Evolutionary conservation across 2,797 vertebrate species (phyloP), one percentile per base, ranked within the genome.

Genomic region (Oryzias sinensis): DNA sequence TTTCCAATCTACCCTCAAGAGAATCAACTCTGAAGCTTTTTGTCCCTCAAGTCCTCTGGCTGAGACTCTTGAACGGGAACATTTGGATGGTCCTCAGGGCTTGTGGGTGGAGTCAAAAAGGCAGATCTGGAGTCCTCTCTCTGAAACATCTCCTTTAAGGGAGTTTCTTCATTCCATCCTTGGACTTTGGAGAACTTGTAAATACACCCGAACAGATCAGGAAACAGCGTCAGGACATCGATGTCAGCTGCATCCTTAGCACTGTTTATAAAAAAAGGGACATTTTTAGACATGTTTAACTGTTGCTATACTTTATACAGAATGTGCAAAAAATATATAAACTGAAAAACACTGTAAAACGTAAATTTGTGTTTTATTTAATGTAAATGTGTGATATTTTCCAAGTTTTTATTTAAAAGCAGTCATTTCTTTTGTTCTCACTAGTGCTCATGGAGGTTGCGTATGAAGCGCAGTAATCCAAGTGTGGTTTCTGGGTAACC

Each of bases 391-490:
- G n/a, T n/a, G n/a, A n/a, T n/a, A n/a, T n/a, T n/a, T n/a, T n/a
- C n/a, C n/a, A 20, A 20, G 20, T 22, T 22, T 22, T 22, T 22
- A 22, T 22, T 22, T 22, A 0, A 22, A 22, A 22, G 20, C 20
- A 22, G 20, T 22, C 3, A 2, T 2, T 22, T 22, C 2, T 20
- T 20, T 20, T 40, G 14, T 4, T 77, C 81, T 83, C 22, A 90
- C 88, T 76, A 16, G 61, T 89, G 86, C 47, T 25, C 70, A 4
- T 43, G 48, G 17, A 86, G 57, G 67, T 78, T 90, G 14, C 84
- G 72, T 37, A 87, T 83, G 55, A 83, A 89, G 41, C 84, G 80
- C 52, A 90, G 29, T 42, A 90, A 72, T 25, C 72, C 87, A 7
- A 87, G 2, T 0, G 42, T 70, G 66, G 77, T 79, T 1, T 81